Conservation (phyloP, 2,113 vertebrate genomes). For the Ageneiosus marmoratus region DNA sequence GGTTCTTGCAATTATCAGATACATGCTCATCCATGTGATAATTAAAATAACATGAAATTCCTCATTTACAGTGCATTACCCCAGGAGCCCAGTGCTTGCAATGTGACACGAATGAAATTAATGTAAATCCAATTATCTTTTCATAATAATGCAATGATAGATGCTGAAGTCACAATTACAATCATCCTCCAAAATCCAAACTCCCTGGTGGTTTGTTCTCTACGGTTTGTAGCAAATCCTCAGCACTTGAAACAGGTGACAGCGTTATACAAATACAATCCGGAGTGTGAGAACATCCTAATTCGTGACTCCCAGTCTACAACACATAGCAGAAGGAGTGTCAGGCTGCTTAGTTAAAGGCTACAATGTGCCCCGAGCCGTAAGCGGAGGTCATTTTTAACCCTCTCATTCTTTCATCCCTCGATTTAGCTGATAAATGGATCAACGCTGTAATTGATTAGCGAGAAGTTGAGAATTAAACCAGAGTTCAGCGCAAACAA, state of each 20-base stretch:
- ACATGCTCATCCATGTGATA: slow-evolving; percentile 27
- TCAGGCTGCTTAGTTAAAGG: slow-evolving; percentile 4
- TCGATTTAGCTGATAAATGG: slow-evolving; percentile 93
- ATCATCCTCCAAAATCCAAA: background rate
- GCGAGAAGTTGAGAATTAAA: slow-evolving; percentile 92
- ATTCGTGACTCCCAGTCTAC: slow-evolving; percentile 27
- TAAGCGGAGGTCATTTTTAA: slow-evolving; percentile 68
- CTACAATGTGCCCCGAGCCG: slow-evolving; percentile 21
- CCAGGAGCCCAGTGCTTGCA: slow-evolving; percentile 21
- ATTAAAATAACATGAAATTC: slow-evolving; percentile 42
- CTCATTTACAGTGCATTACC: slow-evolving; percentile 37
- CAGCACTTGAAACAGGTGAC: background rate
- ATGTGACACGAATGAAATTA: slow-evolving; percentile 29
- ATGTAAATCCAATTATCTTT: slow-evolving; percentile 42
- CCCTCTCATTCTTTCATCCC: slow-evolving; percentile 87
- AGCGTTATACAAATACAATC: background rate
- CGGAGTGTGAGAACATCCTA: slow-evolving; percentile 3
- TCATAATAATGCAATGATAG: slow-evolving; percentile 31
- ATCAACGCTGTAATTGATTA: slow-evolving; percentile 97
- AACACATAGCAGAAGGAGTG: background rate
- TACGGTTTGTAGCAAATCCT: background rate
- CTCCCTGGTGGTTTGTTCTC: background rate
- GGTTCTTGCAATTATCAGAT: slow-evolving; percentile 27
- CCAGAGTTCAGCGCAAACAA: slow-evolving; percentile 88
- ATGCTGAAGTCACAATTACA: slow-evolving; percentile 29